phyloP scores from a whole-genome alignment of 2,888 invertebrate genomes.

The Apantesis nais region DNA sequence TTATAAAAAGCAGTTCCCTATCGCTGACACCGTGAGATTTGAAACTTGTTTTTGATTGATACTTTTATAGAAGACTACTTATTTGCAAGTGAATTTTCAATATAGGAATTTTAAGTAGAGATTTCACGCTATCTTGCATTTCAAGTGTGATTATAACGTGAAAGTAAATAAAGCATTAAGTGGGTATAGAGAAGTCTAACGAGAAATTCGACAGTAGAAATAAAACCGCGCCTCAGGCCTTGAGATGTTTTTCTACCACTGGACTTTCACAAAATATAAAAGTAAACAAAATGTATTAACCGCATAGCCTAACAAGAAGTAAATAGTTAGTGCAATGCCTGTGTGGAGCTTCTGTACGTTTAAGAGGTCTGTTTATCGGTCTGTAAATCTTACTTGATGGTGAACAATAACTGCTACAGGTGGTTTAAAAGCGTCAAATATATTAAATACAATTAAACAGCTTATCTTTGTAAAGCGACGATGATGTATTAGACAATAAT shows the following conservation, averaged over 20 bases:
- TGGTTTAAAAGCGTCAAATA: neutral
- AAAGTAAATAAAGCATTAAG: constrained; percentile 34
- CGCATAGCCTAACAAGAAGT: neutral
- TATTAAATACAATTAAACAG: neutral
- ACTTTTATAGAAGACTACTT: neutral
- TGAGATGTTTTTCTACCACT: constrained; percentile 33
- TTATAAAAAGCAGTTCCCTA: constrained; percentile 2
- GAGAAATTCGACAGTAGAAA: constrained; percentile 20
- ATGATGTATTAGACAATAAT: neutral
- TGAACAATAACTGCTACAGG: neutral
- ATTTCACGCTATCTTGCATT: constrained; percentile 4
- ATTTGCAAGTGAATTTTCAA: constrained; percentile 6
- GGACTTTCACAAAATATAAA: constrained; percentile 44
- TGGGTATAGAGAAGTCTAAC: constrained; percentile 11
- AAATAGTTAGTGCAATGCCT: neutral
- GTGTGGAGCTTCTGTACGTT: neutral
- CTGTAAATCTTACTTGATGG: neutral
- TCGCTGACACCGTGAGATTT: neutral
- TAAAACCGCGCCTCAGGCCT: constrained; percentile 32
- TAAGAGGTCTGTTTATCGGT: neutral
- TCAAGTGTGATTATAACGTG: constrained; percentile 23
- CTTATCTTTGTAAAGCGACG: neutral
- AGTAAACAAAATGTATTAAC: constrained; percentile 19
- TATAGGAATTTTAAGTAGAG: neutral
- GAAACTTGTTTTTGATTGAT: neutral